Base-by-base conservation (phyloP, 2,113 vertebrate species). In the Epinephelus cyanopodus region DNA sequence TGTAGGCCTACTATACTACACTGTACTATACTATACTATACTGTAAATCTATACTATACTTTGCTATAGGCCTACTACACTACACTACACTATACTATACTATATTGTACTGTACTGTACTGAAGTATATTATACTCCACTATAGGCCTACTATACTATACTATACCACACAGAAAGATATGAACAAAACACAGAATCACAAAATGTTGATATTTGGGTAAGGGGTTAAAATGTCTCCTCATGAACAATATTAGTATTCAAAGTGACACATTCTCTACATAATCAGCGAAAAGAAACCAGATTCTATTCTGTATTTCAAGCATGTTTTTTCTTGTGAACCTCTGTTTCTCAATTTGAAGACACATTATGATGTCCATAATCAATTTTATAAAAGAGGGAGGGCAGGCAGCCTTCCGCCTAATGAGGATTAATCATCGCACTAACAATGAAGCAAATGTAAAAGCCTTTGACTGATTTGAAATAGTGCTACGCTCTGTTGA, bases 351-450 rank as follows among this genome's bases (percentile, higher is more conserved):
- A 73, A 18, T 68, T 65, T 64, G 21, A 3, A 74, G 25, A 53
- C 18, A 11, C 52, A 67, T 62, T 39, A 27, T 70, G 77, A 48
- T 56, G 57, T 77, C 63, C 9, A 25, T 39, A 57, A 74, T 77
- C 54, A 23, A 48, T n/a, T 52, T 45, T 23, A 18, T 56, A 17
- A 74, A 68, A 19, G 27, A 33, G 48, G 60, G 52, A 14, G 14
- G 53, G 23, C 57, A 53, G 70, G 63, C 52, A 65, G 76, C 71
- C n/a, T 74, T 81, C 47, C 45, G 58, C 29, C 47, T 68, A 80
- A 87, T 81, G 67, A 84, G 19, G 84, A 87, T 82, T 85, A 89
- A 85, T 74, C 29, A 25, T 65, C 6, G 23, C 6, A 52, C n/a
- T 72, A 50, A 67, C 76, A 64, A 74, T 67, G 64, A 58, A 68